Base-by-base conservation (phyloP, 2,113 vertebrate genomes). In the Oreochromis aureus region DNA sequence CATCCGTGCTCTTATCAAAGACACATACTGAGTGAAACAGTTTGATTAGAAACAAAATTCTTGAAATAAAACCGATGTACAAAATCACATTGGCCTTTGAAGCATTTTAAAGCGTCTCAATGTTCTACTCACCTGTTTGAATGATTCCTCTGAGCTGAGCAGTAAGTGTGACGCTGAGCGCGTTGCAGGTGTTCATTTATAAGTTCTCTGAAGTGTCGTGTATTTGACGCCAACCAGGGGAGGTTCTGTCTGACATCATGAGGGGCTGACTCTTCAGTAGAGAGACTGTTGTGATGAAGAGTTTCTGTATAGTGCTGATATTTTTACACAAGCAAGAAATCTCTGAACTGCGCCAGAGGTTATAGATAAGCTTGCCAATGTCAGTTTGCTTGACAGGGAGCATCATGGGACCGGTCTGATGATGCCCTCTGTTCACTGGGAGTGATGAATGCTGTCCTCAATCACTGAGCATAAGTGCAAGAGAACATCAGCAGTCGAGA, bases 111-210 rank as follows among this genome's bases (percentile, higher is more conserved):
- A 51, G 84, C 10, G 5, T 58, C 4, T 46, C 27, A 56, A 11
- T 4, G 10, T 73, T 63, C 39, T 84, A 94, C 95, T 94, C 78
- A 95, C 95, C 90, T 1, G 36, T 5, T 78, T 13, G 53, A 10
- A 76, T 27, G 54, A 41, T 32, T 85, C 5, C 76, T 83, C 78
- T 79, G 9, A 18, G 41, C 32, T 3, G 82, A 34, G 53, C 16
- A 9, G 61, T 73, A 6, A 27, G 13, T 61, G 39, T 18, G 44
- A 69, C 1, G 8, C 32, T 1, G 30, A 6, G 39, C 7, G n/a
- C 63, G 15, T 69, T 81, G 27, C 9, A n/a, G 55, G 34, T 8
- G 44, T n/a, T 27, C 34, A 81, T 94, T 94, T 96, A 95, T 95
- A 92, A 83, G 83, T 91, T 90, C 44, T 82, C 6, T 24, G 30